Percentiles rank a stretch among this genome's conserved stretches.
These are phyloP conservation scores for Eudemis profundana DNA, from an alignment of 2,888 invertebrate species.

Conservation along the genomic window DNA sequence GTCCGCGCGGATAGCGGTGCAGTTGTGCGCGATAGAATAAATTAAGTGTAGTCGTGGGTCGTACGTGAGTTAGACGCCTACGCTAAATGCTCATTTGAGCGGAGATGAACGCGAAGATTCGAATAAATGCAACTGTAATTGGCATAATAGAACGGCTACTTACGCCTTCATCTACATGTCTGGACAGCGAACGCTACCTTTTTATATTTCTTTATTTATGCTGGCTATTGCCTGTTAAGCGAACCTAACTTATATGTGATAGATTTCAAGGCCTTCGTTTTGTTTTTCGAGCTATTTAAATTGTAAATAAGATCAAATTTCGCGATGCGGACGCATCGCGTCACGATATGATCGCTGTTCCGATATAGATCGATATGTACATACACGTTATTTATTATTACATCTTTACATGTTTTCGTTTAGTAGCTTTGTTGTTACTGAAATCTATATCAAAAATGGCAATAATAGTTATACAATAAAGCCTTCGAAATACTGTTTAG, in stretches of 20 bases:
- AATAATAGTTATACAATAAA: conserved; percentile 82
- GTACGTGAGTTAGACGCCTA: conserved; percentile 74
- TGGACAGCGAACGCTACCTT: conserved; percentile 65
- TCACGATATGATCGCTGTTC: conserved; percentile 65
- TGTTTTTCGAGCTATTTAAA: conserved; percentile 71
- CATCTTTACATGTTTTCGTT: conserved; percentile 65
- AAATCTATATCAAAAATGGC: conserved; percentile 72
- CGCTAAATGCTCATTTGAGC: conserved; percentile 82
- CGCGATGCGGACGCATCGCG: conserved; percentile 66
- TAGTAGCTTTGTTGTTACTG: conserved; percentile 57
- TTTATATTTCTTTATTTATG: conserved; percentile 68
- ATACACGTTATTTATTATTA: conserved; percentile 54
- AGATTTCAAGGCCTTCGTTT: conserved; percentile 75
- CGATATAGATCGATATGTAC: conserved; percentile 44
- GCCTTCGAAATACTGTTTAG: conserved; percentile 67
- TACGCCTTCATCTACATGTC: conserved; percentile 69
- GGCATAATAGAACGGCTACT: conserved; percentile 73
- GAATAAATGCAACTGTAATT: conserved; percentile 76
- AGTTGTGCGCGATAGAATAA: conserved; percentile 73
- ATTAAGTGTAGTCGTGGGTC: conserved; percentile 72
- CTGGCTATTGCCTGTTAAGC: conserved; percentile 80
- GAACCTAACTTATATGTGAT: conserved; percentile 78
- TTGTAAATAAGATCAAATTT: conserved; percentile 80
- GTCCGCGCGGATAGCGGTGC: conserved; percentile 61
- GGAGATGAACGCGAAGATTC: conserved; percentile 73